Evolutionary conservation across 2,797 vertebrate genomes (phyloP).

Genomic region (Caiman crocodilus): DNA sequence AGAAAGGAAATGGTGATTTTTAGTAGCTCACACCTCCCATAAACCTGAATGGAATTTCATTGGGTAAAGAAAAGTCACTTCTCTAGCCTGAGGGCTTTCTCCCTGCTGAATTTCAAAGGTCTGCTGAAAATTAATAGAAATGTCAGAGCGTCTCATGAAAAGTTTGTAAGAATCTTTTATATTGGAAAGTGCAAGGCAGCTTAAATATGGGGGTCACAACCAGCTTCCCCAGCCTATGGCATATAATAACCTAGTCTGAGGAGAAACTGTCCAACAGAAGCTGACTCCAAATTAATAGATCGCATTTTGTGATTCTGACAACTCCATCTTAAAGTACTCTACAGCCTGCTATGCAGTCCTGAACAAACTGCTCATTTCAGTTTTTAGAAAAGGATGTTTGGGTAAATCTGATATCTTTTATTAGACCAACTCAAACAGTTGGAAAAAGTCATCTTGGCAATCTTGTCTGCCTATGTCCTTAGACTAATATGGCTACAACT

Average conservation of each 20-base stretch:
- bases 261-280: background rate
- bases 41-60: constrained; percentile 7
- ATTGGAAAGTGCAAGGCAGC: background rate
- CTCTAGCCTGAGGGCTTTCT: constrained; percentile 32
- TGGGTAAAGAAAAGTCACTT: constrained; percentile 29
- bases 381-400: background rate
- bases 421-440: no score
- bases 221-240: background rate
- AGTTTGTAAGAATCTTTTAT: constrained; percentile 4
- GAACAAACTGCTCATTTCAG: background rate
- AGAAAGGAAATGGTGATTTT: background rate
- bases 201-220: background rate
- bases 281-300: background rate
- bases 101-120: constrained; percentile 43
- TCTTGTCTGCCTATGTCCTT: no score
- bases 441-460: no score
- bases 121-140: constrained; percentile 27
- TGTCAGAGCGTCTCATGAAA: background rate
- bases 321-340: constrained; percentile 9
- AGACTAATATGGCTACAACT: no score
- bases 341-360: background rate
- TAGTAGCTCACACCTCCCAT: background rate
- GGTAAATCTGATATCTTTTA: no score
- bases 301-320: background rate
- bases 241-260: background rate